These are phyloP conservation scores for Campaea margaritaria DNA, from an alignment of 2,888 invertebrate genomes.

Conservation along the genomic window DNA sequence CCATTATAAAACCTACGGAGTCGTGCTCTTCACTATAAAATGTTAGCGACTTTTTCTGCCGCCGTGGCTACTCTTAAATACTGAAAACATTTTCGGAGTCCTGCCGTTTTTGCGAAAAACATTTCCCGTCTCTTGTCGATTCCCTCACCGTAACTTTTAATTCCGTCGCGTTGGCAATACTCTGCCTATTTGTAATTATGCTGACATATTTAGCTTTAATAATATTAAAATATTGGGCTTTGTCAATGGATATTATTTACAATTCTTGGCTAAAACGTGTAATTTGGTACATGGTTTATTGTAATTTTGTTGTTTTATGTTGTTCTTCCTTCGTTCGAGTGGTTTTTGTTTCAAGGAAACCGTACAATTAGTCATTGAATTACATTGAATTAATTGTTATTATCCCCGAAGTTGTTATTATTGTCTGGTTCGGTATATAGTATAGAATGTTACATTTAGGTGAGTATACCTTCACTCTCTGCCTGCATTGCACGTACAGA, in stretches of 20 bases:
- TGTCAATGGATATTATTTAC: not conserved
- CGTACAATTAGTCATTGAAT: too few relatives aligned
- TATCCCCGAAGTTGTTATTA: not conserved
- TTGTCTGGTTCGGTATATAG: too few relatives aligned
- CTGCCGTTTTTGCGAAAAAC: constrained; percentile 65
- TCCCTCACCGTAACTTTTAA: constrained; percentile 58
- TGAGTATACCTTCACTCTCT: constrained; percentile 5
- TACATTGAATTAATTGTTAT: not conserved
- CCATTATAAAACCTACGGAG: constrained; percentile 36
- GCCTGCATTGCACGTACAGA: constrained; percentile 23
- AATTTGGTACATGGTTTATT: not conserved
- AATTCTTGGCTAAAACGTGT: not conserved
- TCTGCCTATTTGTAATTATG: constrained; percentile 31
- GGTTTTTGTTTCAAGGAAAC: too few relatives aligned
- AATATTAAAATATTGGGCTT: constrained; percentile 17
- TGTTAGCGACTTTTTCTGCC: constrained; percentile 64
- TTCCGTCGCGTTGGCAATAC: constrained; percentile 47
- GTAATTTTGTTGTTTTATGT: not conserved
- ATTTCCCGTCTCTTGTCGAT: constrained; percentile 63
- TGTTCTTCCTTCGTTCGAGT: too few relatives aligned
- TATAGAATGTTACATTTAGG: not conserved
- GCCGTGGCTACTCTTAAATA: constrained; percentile 58
- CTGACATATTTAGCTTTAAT: constrained; percentile 26
- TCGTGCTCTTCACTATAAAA: constrained; percentile 59
- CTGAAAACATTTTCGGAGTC: constrained; percentile 70